Base-by-base conservation (phyloP, 2,888 invertebrate genomes). In the Synanthedon vespiformis region DNA sequence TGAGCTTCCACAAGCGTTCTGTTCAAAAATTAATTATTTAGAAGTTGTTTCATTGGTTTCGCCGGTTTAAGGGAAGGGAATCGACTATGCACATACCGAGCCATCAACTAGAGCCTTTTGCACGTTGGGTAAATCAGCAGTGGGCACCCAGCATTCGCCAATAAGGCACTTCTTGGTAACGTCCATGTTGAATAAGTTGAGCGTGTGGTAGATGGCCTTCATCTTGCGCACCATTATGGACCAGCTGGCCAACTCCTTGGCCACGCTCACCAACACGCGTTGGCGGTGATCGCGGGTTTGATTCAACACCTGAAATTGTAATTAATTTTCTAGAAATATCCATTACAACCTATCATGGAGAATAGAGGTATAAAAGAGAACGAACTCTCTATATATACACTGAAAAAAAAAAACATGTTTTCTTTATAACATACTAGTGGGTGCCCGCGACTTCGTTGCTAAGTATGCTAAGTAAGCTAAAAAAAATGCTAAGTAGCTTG, bases 281-380 rank as follows among this genome's bases (percentile, higher is more conserved):
- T 95, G 95, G 50, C 96, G 90, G 78, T 97, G 97, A 78, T 97
- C 97, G 74, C 94, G 93, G n/a, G 96, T 96, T 89, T 96, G 95
- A 67, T 94, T 94, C 62, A 97, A 81, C 6, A 96, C 95, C 93
- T 94, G 59, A 5, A 56, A 51, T 2, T 8, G 34, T 34, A 10
- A 27, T n/a, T 34, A 34, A 34, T 34, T 34, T 34, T 34, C 34
- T 34, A 34, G 10, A 34, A 34, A 34, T 3, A 47, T 14, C 1
- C 40, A 50, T 13, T 13, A 8, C 13, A 10, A 4, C n/a, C 13
- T 4, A 34, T 13, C 12, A n/a, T n/a, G 6, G n/a, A 12, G 40
- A 50, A 50, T 18, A 47, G 13, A 5, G 8, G 34, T 34, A 34
- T n/a, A n/a, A n/a, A 34, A 10, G 34, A 34, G 10, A 8, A 34